Conservation (phyloP, 2,797 vertebrate genomes). For the Gymnopithys bicolor region DNA sequence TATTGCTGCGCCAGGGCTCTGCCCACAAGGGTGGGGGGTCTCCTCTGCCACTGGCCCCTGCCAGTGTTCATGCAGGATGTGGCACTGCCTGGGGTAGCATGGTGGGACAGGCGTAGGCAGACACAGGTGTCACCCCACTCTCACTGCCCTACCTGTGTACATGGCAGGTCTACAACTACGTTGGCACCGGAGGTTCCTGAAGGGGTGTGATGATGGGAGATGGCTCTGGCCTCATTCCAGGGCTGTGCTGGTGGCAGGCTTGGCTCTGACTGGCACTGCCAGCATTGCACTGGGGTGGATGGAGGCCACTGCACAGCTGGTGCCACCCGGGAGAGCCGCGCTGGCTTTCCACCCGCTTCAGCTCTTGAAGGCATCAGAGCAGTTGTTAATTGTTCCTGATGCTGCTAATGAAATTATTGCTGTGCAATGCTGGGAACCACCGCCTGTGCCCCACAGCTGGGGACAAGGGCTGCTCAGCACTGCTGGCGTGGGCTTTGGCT, state of each 20-base stretch:
- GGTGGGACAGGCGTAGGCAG: rapidly evolving
- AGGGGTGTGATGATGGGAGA: not conserved
- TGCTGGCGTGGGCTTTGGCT: rapidly evolving
- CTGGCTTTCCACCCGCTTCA: conserved; percentile 42
- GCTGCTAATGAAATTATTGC: conserved; percentile 76
- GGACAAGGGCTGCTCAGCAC: not conserved
- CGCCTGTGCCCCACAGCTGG: not conserved
- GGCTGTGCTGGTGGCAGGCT: rapidly evolving
- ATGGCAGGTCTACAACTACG: rapidly evolving
- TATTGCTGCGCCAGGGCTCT: not conserved
- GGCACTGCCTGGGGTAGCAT: not conserved
- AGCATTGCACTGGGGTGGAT: rapidly evolving
- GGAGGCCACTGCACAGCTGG: not conserved
- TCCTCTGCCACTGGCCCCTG: not conserved
- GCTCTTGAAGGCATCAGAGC: conserved; percentile 69
- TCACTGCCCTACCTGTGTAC: rapidly evolving
- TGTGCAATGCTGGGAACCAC: conserved; percentile 4
- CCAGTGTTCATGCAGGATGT: not conserved
- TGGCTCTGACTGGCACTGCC: rapidly evolving
- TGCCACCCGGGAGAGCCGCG: not conserved
- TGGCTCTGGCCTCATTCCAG: rapidly evolving
- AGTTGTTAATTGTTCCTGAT: conserved; percentile 77
- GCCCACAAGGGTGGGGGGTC: not conserved
- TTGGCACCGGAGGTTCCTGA: rapidly evolving
- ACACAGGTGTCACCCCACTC: not conserved